Evolutionary conservation across 1,140 invertebrate genomes (phyloP).

Genomic region (Trialeurodes vaporariorum): DNA sequence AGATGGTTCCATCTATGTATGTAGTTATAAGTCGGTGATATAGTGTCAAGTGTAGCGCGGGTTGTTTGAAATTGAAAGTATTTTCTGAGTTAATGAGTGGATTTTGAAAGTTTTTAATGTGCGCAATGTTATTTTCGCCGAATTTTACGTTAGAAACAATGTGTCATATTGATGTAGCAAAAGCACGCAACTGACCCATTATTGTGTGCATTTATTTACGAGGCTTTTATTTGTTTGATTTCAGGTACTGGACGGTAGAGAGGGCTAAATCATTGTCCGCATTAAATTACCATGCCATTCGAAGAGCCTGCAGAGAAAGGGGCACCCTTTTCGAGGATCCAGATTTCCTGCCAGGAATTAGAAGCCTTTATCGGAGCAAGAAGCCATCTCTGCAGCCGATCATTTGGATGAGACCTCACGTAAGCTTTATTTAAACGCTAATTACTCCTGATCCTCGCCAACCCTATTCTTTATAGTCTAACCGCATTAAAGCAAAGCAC

Average conservation of each 20-base stretch:
- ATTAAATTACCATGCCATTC: conserved; percentile 40
- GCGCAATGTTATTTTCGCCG: background rate
- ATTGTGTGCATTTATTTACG: background rate
- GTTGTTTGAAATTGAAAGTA: no score
- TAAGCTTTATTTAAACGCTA: no score
- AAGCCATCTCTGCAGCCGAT: conserved; percentile 42
- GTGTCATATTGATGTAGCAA: background rate
- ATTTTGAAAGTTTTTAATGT: background rate
- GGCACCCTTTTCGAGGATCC: conserved; percentile 52
- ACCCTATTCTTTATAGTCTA: no score
- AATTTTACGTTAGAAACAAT: background rate
- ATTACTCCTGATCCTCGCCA: no score
- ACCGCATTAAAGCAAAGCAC: no score
- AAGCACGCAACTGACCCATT: background rate
- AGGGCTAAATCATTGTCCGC: conserved; percentile 32
- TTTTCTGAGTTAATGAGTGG: no score
- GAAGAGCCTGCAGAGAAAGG: conserved; percentile 41
- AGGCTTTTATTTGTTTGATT: background rate
- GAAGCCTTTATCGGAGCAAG: conserved; percentile 44
- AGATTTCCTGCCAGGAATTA: conserved; percentile 47
- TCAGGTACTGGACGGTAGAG: conserved; percentile 46
- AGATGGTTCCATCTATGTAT: no score
- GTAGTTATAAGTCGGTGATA: no score
- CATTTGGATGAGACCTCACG: conserved; percentile 47
- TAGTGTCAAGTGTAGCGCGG: background rate